These are phyloP conservation scores for Andricus quercusramuli DNA, from an alignment of 2,888 invertebrate genomes.

Conservation along the genomic window DNA sequence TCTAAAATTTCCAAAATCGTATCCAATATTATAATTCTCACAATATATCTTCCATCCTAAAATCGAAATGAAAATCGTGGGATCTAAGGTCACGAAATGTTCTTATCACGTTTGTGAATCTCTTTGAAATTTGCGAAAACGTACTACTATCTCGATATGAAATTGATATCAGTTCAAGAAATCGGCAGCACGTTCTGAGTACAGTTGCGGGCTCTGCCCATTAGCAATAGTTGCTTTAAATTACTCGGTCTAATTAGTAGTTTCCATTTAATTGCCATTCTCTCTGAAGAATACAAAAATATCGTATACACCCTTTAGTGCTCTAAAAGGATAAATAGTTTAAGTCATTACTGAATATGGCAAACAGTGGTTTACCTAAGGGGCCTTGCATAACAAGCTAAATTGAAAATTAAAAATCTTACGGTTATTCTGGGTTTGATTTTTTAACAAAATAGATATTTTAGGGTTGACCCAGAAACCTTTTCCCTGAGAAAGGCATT, in stretches of 20 bases:
- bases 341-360: slow-evolving; percentile 23
- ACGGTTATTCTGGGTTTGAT: no score
- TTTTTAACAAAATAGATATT: no score
- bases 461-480: no score
- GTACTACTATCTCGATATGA: slow-evolving; percentile 55
- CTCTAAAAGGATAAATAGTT: slow-evolving; percentile 58
- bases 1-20: no score
- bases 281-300: background rate
- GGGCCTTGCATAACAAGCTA: no score
- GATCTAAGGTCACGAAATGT: background rate
- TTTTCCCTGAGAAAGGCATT: no score
- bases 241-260: slow-evolving; percentile 69
- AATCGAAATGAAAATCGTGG: background rate
- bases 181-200: slow-evolving; percentile 66
- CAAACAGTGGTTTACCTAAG: no score
- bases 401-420: no score
- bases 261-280: slow-evolving; percentile 54
- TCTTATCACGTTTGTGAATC: slow-evolving; percentile 49
- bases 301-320: background rate
- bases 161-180: slow-evolving; percentile 66
- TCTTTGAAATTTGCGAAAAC: slow-evolving; percentile 45
- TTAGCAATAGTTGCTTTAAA: slow-evolving; percentile 67
- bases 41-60: background rate
- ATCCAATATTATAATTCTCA: no score
- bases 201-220: slow-evolving; percentile 62